Conservation (phyloP, 1,140 invertebrate genomes). For the Prorops nasuta region DNA sequence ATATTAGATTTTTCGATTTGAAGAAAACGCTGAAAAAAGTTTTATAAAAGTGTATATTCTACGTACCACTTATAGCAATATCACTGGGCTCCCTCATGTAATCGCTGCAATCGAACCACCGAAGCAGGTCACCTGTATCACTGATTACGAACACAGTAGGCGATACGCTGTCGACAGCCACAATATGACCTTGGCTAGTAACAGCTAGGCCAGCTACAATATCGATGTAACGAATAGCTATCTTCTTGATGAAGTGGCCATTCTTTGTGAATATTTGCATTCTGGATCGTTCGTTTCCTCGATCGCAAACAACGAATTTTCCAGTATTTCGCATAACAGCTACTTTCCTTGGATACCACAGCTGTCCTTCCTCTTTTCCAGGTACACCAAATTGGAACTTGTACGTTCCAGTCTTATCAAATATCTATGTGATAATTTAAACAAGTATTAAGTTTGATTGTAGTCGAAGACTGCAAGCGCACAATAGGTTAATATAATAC, state of each 20-base stretch:
- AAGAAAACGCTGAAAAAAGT: slow-evolving; percentile 16
- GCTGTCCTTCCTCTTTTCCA: slow-evolving; percentile 91
- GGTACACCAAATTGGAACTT: slow-evolving; percentile 88
- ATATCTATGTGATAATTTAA: slow-evolving; percentile 63
- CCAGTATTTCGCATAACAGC: slow-evolving; percentile 84
- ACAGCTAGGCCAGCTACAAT: slow-evolving; percentile 96
- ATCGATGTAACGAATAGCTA: slow-evolving; percentile 92
- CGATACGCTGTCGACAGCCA: slow-evolving; percentile 95
- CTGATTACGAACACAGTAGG: slow-evolving; percentile 94
- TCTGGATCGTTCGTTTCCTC: slow-evolving; percentile 91
- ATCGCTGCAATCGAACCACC: slow-evolving; percentile 96
- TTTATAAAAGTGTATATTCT: slow-evolving; percentile 2
- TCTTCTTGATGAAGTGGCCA: slow-evolving; percentile 87
- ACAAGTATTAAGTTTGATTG: neutral
- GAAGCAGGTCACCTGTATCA: slow-evolving; percentile 84
- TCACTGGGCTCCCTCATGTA: slow-evolving; percentile 97
- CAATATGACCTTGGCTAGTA: slow-evolving; percentile 85
- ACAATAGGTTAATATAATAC: slow-evolving; percentile 17
- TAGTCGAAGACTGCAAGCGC: neutral
- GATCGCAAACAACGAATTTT: slow-evolving; percentile 94
- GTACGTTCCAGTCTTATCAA: slow-evolving; percentile 84
- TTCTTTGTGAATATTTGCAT: slow-evolving; percentile 95
- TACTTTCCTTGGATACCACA: slow-evolving; percentile 96
- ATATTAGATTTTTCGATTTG: slow-evolving; percentile 2
- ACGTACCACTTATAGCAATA: slow-evolving; percentile 85